Percentiles rank a stretch among this genome's conserved stretches.
Evolutionary conservation across 2,888 invertebrate genomes (phyloP).

Genomic region (Quadriops clusia): DNA sequence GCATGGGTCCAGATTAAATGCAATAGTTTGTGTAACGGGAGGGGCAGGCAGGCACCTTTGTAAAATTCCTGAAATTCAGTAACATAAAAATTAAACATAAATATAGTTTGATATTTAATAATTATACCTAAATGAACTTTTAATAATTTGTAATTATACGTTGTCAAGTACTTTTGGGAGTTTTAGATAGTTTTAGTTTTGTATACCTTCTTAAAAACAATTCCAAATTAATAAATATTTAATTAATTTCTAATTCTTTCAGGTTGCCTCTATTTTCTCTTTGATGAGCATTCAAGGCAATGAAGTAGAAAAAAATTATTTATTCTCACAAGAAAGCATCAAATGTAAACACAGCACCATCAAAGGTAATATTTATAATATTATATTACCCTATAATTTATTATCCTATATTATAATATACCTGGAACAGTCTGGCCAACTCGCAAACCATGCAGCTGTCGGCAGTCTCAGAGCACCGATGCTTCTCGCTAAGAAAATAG

Average conservation of each 20-base stretch:
- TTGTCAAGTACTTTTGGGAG: too few relatives aligned
- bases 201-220: too few relatives aligned
- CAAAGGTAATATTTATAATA: too few relatives aligned
- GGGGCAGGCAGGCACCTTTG: conserved; percentile 76
- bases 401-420: conserved; percentile 34
- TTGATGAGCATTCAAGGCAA: too few relatives aligned
- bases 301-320: too few relatives aligned
- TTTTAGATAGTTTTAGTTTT: too few relatives aligned
- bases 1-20: conserved; percentile 97
- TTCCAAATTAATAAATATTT: too few relatives aligned
- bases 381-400: conserved; percentile 3
- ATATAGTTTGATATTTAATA: not conserved
- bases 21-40: conserved; percentile 79
- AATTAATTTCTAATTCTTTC: too few relatives aligned
- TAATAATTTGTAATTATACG: too few relatives aligned
- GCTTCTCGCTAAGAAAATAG: conserved; percentile 89
- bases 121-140: not conserved
- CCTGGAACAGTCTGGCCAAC: conserved; percentile 90
- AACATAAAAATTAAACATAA: conserved; percentile 4
- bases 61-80: conserved; percentile 73
- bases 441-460: conserved; percentile 89
- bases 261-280: too few relatives aligned
- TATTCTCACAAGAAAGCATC: too few relatives aligned
- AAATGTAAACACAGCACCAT: too few relatives aligned
- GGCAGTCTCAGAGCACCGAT: conserved; percentile 62